phyloP scores from a whole-genome alignment of 1,140 invertebrate species.

The Adoxophyes honmai region DNA sequence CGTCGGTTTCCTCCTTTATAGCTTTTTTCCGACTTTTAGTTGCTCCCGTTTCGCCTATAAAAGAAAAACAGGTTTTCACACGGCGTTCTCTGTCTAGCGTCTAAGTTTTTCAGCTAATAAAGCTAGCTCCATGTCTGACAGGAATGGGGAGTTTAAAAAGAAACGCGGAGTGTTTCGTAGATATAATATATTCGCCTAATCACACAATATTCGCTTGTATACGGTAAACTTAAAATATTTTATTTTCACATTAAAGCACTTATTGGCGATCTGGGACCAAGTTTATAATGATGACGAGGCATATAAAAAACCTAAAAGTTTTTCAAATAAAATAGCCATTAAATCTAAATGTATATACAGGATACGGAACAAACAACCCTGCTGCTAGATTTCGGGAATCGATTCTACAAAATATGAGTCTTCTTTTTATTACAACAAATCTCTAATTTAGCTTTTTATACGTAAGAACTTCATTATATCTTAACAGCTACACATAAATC shows the following conservation, averaged over 20 bases:
- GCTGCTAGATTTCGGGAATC: no score
- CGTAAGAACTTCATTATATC: no score
- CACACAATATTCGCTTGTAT: constrained; percentile 4
- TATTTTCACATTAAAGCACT: constrained; percentile 7
- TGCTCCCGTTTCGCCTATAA: constrained; percentile 65
- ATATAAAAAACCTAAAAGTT: no score
- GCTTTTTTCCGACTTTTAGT: constrained; percentile 53
- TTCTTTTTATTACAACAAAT: no score
- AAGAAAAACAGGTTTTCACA: constrained; percentile 69
- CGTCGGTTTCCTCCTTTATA: constrained; percentile 43
- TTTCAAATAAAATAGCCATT: no score
- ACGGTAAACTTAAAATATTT: constrained; percentile 11
- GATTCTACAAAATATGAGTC: no score
- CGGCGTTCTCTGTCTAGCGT: constrained; percentile 34
- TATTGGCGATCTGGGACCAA: neutral
- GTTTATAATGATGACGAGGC: no score
- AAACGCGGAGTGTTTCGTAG: neutral
- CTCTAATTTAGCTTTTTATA: no score
- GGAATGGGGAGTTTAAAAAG: neutral
- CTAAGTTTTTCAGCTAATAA: neutral
- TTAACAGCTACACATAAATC: no score
- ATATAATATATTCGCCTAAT: constrained; percentile 7
- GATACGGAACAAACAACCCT: no score
- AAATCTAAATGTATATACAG: no score
- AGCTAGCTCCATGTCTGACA: neutral